phyloP scores from a whole-genome alignment of 2,888 invertebrate genomes.

The Drosophila meridionalis region DNA sequence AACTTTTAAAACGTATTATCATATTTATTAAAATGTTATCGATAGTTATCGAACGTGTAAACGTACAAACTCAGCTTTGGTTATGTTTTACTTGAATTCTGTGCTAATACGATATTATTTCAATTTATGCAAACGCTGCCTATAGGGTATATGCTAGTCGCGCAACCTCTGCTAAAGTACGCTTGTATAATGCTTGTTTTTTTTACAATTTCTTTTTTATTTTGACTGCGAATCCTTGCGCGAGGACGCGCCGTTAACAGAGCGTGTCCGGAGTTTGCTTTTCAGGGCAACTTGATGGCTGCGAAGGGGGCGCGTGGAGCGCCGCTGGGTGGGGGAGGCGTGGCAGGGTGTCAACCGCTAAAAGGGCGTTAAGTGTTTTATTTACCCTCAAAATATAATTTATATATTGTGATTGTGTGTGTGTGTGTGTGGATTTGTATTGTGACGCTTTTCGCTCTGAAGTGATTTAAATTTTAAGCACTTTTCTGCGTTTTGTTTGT shows the following conservation, averaged over 20 bases:
- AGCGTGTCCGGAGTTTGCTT: conserved; percentile 71
- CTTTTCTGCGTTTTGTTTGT: conserved; percentile 71
- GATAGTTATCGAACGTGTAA: background rate
- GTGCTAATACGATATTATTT: background rate
- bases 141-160: conserved; percentile 1
- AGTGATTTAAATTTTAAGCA: conserved; percentile 81
- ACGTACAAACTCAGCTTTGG: background rate
- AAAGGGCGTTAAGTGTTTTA: conserved; percentile 80
- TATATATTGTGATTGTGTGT: conserved; percentile 62
- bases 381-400: conserved; percentile 80
- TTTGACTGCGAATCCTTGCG: conserved; percentile 49
- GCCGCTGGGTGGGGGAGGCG: background rate
- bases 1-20: no score
- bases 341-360: conserved; percentile 71
- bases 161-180: background rate
- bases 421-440: conserved; percentile 58
- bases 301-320: background rate
- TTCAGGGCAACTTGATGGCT: conserved; percentile 23
- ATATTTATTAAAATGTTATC: background rate
- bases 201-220: conserved; percentile 8
- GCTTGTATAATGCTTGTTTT: background rate
- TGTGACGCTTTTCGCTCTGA: conserved; percentile 63
- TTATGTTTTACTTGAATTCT: background rate
- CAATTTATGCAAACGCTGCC: no score
- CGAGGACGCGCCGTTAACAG: conserved; percentile 73